Evolutionary conservation across 2,113 vertebrate species (phyloP), one percentile per base, ranked within the genome.

Genomic region (Ascaphus truei): DNA sequence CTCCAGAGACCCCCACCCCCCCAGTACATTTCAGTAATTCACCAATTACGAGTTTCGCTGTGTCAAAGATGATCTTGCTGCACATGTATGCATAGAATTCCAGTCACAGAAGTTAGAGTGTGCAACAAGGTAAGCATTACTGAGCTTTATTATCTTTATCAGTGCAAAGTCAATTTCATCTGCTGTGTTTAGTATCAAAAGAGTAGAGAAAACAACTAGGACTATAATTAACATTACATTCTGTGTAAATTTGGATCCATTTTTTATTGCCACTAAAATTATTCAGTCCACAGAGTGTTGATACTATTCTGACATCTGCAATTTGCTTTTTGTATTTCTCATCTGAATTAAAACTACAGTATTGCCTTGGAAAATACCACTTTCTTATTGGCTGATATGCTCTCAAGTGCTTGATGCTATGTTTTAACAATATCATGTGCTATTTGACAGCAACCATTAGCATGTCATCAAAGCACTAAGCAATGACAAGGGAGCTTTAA

Each of bases 401-500:
- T 26, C 41, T n/a, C 12, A 27, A 58, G 10, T n/a, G 11, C 15
- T 48, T 58, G 8, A 22, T 48, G 8, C 39, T 47, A 58, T 51
- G 43, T 36, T 37, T 43, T 50, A 39, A 50, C 30, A 59, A 22
- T 50, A 59, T 51, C 66, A 68, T 22, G 30, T 68, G 43, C 29
- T 68, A 47, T 68, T 68, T 60, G 55, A 29, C 66, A 68, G 55
- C 26, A 36, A 11, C 22, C 11, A 68, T 68, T 58, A 36, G 66
- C n/a, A 37, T 60, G 55, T 48, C 41, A 37, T 37, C 39, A 29
- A 68, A 34, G 52, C 64, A 47, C 20, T 68, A 48, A 50, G 66
- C 10, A 68, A 68, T 33, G 23, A 68, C 66, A 37, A 34, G 66
- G 66, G 55, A 68, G 29, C 66, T 50, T 68, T 68, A 50, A 33